phyloP scores from a whole-genome alignment of 2,888 invertebrate genomes.

The Conomelus anceps region DNA sequence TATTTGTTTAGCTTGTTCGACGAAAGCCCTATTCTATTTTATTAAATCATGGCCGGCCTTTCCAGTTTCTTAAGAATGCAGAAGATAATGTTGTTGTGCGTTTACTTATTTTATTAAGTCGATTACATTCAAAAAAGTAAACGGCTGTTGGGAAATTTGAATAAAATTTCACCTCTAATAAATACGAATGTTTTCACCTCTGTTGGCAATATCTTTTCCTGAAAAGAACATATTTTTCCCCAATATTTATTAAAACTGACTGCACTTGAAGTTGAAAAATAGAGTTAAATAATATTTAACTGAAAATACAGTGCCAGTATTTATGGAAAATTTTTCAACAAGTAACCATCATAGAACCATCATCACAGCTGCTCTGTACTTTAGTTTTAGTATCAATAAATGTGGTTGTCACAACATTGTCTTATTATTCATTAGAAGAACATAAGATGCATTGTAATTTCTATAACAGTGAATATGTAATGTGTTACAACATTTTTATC shows the following conservation, averaged over 20 bases:
- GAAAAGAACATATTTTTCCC: not conserved
- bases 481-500: too few species aligned
- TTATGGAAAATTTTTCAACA: too few species aligned
- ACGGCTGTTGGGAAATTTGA: not conserved
- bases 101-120: not conserved
- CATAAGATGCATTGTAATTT: too few species aligned
- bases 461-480: too few species aligned
- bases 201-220: not conserved
- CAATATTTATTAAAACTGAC: not conserved
- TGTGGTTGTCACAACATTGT: too few species aligned
- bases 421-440: too few species aligned
- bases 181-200: not conserved
- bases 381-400: too few species aligned
- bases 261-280: too few species aligned
- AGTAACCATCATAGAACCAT: too few species aligned
- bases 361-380: too few species aligned
- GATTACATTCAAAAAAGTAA: not conserved
- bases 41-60: not conserved
- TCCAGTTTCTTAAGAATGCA: not conserved
- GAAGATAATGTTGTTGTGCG: not conserved
- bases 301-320: too few species aligned
- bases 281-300: too few species aligned
- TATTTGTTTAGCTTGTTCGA: not conserved
- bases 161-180: not conserved
- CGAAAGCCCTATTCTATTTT: not conserved